Evolutionary conservation across 1,140 invertebrate species (phyloP).

Genomic region (Rhizoglyphus robini): DNA sequence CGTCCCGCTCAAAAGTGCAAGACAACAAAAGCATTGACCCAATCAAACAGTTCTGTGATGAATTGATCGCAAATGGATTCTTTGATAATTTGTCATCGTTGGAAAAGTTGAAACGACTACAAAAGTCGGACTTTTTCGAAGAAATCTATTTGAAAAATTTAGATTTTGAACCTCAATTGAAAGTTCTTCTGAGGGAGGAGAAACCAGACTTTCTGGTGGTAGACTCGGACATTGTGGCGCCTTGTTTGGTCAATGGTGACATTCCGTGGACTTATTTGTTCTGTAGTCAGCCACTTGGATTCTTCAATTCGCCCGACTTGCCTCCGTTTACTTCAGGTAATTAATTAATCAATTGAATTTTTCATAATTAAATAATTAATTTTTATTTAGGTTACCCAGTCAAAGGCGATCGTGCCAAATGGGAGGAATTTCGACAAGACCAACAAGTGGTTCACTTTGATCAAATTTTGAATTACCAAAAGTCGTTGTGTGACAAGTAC

Average conservation of each 20-base stretch:
- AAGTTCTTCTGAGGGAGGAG: background rate
- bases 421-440: background rate
- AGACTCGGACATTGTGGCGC: conserved; percentile 6
- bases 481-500: too few relatives aligned
- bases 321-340: background rate
- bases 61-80: too few relatives aligned
- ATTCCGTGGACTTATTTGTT: background rate
- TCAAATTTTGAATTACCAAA: too few relatives aligned
- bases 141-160: too few relatives aligned
- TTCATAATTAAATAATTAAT: background rate
- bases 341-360: background rate
- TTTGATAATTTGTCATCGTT: too few relatives aligned
- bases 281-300: conserved; percentile 5
- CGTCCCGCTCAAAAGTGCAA: too few relatives aligned
- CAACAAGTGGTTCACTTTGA: too few relatives aligned
- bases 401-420: background rate
- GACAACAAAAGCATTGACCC: too few relatives aligned
- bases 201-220: conserved; percentile 11
- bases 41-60: too few relatives aligned
- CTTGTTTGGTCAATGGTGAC: background rate
- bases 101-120: too few relatives aligned
- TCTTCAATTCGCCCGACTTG: background rate
- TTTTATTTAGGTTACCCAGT: background rate
- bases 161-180: background rate
- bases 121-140: too few relatives aligned